These are phyloP conservation scores for Alviniconcha marisindica DNA, from an alignment of 1,140 invertebrate species.

Conservation along the genomic window DNA sequence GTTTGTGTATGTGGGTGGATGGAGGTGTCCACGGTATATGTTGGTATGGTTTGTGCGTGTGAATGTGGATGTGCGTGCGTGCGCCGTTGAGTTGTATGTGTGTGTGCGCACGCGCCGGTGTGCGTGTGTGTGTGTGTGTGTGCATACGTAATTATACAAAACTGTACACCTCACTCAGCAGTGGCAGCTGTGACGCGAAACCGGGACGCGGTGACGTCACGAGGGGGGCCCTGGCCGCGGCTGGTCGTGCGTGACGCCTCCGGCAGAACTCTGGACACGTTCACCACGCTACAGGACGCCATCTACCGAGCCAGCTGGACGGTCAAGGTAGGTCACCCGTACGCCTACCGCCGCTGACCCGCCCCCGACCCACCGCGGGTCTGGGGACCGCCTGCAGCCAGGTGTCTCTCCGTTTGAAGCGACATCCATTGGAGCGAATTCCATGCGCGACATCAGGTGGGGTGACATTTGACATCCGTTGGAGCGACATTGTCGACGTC, in stretches of 20 bases:
- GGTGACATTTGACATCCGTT: no score
- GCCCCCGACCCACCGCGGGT: no score
- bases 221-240: constrained; percentile 45
- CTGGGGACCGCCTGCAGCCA: no score
- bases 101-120: background rate
- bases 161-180: background rate
- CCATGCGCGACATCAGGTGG: no score
- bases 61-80: background rate
- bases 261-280: constrained; percentile 64
- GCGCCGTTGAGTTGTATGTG: background rate
- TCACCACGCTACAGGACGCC: constrained; percentile 66
- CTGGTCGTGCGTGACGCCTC: constrained; percentile 58
- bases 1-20: background rate
- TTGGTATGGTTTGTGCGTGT: background rate
- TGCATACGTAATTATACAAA: background rate
- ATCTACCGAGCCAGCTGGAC: constrained; percentile 66
- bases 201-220: background rate
- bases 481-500: no score
- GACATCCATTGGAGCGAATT: no score
- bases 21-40: no score
- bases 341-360: no score
- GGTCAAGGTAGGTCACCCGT: constrained; percentile 5
- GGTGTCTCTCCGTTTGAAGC: no score
- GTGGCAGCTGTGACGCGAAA: background rate
- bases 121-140: background rate